A percentile compares a stretch with the other conserved stretches of the same genome.
phyloP scores from a whole-genome alignment of 1,140 invertebrate species.

The Caenorhabditis remanei region DNA sequence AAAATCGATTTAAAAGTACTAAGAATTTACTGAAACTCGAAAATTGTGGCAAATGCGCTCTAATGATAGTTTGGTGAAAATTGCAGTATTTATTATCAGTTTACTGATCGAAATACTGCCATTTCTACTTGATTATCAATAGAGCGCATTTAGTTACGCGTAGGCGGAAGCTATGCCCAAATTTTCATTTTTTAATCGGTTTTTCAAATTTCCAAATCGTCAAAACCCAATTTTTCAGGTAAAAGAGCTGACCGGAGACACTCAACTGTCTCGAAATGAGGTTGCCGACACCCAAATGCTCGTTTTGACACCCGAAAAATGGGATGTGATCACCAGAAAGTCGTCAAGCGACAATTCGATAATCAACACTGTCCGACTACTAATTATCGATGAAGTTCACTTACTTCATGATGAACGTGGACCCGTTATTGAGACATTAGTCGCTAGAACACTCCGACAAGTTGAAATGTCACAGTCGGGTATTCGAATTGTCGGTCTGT shows the following conservation, averaged over 20 bases:
- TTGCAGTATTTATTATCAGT: too few species aligned
- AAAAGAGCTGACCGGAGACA: slow-evolving; percentile 95
- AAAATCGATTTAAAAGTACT: too few species aligned
- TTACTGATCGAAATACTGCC: too few species aligned
- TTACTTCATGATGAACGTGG: slow-evolving; percentile 95
- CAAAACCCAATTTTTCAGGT: slow-evolving; percentile 80
- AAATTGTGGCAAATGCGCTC: too few species aligned
- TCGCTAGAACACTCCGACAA: slow-evolving; percentile 92
- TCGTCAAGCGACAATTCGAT: slow-evolving; percentile 90
- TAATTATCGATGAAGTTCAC: slow-evolving; percentile 97
- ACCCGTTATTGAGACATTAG: slow-evolving; percentile 95
- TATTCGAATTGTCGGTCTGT: slow-evolving; percentile 97
- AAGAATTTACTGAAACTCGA: too few species aligned
- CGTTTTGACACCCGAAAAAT: slow-evolving; percentile 98
- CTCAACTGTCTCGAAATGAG: slow-evolving; percentile 94
- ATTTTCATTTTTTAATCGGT: too few species aligned
- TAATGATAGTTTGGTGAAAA: too few species aligned
- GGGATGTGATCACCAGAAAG: slow-evolving; percentile 98
- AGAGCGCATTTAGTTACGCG: too few species aligned
- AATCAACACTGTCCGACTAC: slow-evolving; percentile 89
- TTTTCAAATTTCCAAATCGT: too few species aligned
- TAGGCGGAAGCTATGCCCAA: too few species aligned
- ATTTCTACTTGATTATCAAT: too few species aligned
- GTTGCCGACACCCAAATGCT: slow-evolving; percentile 93
- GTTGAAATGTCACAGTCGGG: slow-evolving; percentile 95